These are phyloP conservation scores for Taeniopygia guttata DNA, from an alignment of 2,797 vertebrate genomes.

Conservation along the genomic window DNA sequence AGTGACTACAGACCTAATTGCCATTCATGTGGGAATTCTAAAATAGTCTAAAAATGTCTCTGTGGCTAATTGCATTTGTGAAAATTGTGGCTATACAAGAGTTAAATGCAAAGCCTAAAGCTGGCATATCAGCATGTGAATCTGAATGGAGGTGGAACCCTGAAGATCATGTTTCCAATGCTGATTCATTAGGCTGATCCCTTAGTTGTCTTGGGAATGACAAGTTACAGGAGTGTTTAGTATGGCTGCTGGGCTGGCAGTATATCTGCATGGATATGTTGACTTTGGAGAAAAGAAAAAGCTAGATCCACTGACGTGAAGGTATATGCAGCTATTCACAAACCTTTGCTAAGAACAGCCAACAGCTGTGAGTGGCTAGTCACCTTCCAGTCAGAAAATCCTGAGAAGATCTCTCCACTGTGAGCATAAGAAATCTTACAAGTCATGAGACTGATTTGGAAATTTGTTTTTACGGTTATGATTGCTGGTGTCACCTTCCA, in stretches of 20 bases:
- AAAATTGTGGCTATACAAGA: not conserved
- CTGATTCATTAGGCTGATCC: not conserved
- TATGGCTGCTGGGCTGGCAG: not conserved
- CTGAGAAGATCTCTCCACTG: not conserved
- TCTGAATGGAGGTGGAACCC: not conserved
- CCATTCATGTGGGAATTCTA: not conserved
- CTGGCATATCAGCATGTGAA: not conserved
- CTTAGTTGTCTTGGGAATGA: not conserved
- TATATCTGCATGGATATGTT: not conserved
- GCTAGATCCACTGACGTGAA: not conserved
- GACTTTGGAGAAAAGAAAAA: not conserved
- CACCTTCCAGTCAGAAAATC: not conserved
- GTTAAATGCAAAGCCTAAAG: not conserved
- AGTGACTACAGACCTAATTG: not conserved
- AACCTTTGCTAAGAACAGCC: not conserved
- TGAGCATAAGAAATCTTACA: not conserved
- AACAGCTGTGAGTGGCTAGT: not conserved
- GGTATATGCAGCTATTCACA: not conserved
- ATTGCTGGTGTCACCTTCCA: not conserved
- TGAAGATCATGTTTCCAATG: not conserved
- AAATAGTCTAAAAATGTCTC: not conserved
- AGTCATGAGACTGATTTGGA: not conserved
- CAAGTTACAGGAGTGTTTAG: not conserved
- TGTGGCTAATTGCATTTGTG: not conserved
- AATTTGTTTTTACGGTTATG: not conserved